Evolutionary conservation across 2,113 vertebrate genomes (phyloP), one percentile per base, ranked within the genome.

Genomic region (Trematocara macrostoma): DNA sequence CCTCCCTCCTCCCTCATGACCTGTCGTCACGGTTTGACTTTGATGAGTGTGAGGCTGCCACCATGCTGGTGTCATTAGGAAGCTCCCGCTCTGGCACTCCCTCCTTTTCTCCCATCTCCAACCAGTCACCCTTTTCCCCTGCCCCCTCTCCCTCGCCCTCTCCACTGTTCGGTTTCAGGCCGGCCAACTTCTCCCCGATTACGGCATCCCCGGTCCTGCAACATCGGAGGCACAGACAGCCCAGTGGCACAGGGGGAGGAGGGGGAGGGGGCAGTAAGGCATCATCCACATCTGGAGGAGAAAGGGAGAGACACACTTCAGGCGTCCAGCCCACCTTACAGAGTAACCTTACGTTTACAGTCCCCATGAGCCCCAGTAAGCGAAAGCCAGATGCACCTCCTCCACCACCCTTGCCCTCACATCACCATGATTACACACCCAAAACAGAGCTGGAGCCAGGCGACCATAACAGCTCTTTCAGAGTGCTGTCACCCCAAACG

Each of bases 31-130:
- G 98, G 29, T 99, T 99, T 64, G 97, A 98, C 92, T 97, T 97
- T 3, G 98, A 98, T 1, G 98, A 98, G 95, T 98, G 98, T 15
- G 98, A 98, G 92, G 98, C 98, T 0, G 97, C 98, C 15, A 97
- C 97, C 89, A 98, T 98, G 98, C 93, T 98, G 52, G 97, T 98
- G 84, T 98, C 98, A 0, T 88, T 98, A 84, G 97, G 98, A 57
- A 98, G 98, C 92, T 98, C 98, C 3, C 97, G 97, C 69, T 98
- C 98, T 0, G 97, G 97, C 74, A 98, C 97, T 0, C 97, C 98
- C 2, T 97, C 97, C 51, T 98, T 97, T 93, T 98, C 98, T 0
- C 98, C 98, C 0, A 96, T 98, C 42, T 98, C 98, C 4, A 98
- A 97, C 71, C 97, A 98, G 95, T 98, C 98, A 0, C 98, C 98